These are phyloP conservation scores for Monoplex corrugatus DNA, from an alignment of 2,888 invertebrate species.

Conservation along the genomic window DNA sequence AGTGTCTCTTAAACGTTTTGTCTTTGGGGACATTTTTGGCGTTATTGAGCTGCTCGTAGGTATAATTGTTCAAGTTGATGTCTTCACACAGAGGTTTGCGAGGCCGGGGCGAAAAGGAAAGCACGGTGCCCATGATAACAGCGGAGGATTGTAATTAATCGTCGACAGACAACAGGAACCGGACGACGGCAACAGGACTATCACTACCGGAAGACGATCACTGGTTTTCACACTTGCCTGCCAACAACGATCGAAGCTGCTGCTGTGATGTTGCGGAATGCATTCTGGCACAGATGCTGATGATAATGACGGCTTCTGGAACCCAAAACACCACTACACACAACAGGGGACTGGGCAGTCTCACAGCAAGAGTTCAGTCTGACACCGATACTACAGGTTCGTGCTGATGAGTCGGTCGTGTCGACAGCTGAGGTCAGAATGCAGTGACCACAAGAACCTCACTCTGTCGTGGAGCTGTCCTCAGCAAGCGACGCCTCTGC, in stretches of 20 bases:
- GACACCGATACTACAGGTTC: neutral
- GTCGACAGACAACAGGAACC: neutral
- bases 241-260: neutral
- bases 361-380: neutral
- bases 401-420: neutral
- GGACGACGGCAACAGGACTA: neutral
- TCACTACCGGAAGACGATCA: no score
- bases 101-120: slow-evolving; percentile 94
- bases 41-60: slow-evolving; percentile 96
- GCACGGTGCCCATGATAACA: slow-evolving; percentile 92
- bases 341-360: neutral
- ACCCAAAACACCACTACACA: neutral
- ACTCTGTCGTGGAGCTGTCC: neutral
- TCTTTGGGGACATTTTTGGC: slow-evolving; percentile 84
- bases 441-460: neutral
- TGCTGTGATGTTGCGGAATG: slow-evolving; percentile 41
- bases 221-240: slow-evolving; percentile 10
- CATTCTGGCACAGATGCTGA: neutral
- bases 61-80: slow-evolving; percentile 93
- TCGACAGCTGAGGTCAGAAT: neutral
- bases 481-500: slow-evolving; percentile 46
- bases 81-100: slow-evolving; percentile 87
- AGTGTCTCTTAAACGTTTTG: slow-evolving; percentile 89
- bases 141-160: neutral
- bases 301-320: neutral